Conservation (phyloP, 2,113 vertebrate genomes). For the cattle (Bos taurus) region DNA sequence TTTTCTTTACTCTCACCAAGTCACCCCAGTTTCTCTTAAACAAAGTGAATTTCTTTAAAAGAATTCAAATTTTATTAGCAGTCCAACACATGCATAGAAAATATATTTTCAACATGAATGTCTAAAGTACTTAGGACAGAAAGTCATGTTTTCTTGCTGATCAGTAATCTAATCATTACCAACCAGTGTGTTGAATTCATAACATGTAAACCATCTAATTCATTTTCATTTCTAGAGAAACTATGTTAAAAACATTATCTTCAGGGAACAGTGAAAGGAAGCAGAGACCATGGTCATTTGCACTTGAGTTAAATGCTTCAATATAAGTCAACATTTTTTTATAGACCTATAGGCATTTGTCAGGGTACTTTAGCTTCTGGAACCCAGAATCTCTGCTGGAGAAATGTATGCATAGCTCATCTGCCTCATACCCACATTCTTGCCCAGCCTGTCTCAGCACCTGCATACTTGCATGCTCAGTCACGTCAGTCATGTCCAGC, state of each 20-base stretch:
- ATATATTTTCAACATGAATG: background rate
- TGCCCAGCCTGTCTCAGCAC: background rate
- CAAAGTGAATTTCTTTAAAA: background rate
- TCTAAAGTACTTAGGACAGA: background rate
- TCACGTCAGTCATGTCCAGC: background rate
- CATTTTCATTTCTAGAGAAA: background rate
- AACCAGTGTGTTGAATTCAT: background rate
- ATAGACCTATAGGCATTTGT: background rate
- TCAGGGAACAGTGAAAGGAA: background rate
- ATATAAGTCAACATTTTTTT: background rate
- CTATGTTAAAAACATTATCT: background rate
- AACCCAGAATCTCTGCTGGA: background rate
- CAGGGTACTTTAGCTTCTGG: background rate
- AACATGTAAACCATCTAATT: background rate
- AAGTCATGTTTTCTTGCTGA: background rate
- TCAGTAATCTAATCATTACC: background rate
- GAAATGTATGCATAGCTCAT: background rate
- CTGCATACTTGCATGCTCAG: background rate
- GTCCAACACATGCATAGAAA: background rate
- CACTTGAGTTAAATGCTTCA: background rate
- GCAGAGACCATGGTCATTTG: background rate
- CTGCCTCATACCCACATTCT: background rate
- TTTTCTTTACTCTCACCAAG: background rate
- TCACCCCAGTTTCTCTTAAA: background rate
- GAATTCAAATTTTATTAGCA: background rate